Evolutionary conservation across 2,888 invertebrate species (phyloP).

Genomic region (Desoria tigrina): DNA sequence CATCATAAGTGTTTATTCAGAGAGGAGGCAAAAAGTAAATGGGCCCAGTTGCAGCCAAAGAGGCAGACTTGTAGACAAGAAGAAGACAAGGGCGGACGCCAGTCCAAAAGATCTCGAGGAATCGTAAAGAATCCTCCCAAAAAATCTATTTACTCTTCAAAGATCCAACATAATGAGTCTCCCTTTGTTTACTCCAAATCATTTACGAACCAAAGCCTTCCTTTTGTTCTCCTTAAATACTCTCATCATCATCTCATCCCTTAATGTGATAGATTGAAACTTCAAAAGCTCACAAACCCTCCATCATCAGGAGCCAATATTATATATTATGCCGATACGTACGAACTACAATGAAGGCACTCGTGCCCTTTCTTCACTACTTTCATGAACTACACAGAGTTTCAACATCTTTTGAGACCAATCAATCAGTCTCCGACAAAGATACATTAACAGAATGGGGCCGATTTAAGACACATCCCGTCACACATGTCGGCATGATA

Average conservation of each 20-base stretch:
- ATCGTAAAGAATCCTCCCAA: slow-evolving; percentile 22
- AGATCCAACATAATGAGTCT: slow-evolving; percentile 16
- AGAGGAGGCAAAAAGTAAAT: too few species aligned
- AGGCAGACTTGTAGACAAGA: slow-evolving; percentile 15
- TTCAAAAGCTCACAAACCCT: neutral
- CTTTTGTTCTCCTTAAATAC: slow-evolving; percentile 16
- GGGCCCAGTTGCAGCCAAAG: neutral
- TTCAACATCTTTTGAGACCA: too few species aligned
- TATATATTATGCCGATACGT: too few species aligned
- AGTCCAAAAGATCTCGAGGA: slow-evolving; percentile 14
- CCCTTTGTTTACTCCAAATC: slow-evolving; percentile 18
- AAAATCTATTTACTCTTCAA: slow-evolving; percentile 15
- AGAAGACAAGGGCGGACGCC: slow-evolving; percentile 24
- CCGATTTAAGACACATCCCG: too few species aligned
- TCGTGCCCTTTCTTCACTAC: too few species aligned
- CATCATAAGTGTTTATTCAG: too few species aligned
- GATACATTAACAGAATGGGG: too few species aligned
- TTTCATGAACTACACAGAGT: too few species aligned
- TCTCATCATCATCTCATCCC: slow-evolving; percentile 10
- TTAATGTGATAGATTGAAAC: slow-evolving; percentile 6
- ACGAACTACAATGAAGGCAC: too few species aligned
- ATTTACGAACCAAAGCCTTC: slow-evolving; percentile 5
- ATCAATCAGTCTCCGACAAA: too few species aligned
- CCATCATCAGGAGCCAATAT: too few species aligned
- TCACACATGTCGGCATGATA: too few species aligned